Conservation (phyloP, 2,797 vertebrate genomes). For the Momotus momota region DNA sequence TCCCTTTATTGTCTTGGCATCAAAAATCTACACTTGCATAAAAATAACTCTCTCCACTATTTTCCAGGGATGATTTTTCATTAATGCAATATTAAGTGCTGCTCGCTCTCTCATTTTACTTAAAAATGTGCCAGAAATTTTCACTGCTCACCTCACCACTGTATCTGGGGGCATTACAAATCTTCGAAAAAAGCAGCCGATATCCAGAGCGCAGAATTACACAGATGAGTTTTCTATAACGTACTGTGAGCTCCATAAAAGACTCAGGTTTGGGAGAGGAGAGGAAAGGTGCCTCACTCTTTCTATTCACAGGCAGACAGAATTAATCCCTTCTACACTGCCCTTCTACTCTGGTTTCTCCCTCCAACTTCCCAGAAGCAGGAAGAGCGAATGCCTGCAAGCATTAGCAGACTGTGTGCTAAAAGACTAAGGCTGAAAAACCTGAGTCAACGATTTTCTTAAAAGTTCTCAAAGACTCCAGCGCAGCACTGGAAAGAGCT, state of each 20-base stretch:
- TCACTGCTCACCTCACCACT: background rate
- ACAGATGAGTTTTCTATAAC: background rate
- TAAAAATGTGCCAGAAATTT: background rate
- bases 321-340: background rate
- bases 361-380: background rate
- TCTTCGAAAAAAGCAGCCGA: background rate
- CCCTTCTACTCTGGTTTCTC: background rate
- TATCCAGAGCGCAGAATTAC: background rate
- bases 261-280: background rate
- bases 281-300: background rate
- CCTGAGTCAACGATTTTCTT: background rate
- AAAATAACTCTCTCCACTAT: constrained; percentile 61
- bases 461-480: background rate
- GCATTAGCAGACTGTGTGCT: background rate
- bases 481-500: background rate
- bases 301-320: background rate
- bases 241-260: background rate
- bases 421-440: constrained; percentile 7
- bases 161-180: background rate
- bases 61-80: constrained; percentile 41
- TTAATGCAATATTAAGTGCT: constrained; percentile 19
- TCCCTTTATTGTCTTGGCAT: constrained; percentile 74
- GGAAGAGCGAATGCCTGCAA: background rate
- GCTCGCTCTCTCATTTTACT: background rate
- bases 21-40: constrained; percentile 71